Conservation (phyloP, 2,888 invertebrate species). For the Cyrtodaria siliqua region DNA sequence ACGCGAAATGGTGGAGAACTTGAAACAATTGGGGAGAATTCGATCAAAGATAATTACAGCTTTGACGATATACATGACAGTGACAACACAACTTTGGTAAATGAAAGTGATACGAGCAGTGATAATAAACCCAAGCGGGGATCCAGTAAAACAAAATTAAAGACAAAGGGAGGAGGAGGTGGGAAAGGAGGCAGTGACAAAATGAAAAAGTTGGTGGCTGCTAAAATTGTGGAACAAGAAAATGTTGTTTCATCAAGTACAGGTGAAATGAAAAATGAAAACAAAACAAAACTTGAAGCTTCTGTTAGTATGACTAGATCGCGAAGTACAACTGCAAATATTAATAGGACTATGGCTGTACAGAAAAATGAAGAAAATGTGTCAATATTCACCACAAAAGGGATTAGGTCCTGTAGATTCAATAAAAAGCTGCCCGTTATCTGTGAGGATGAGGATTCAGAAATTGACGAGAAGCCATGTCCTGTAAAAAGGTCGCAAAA, state of each 20-base stretch:
- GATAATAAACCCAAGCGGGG: no score
- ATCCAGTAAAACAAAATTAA: no score
- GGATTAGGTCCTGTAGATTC: not conserved
- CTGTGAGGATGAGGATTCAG: constrained; percentile 2
- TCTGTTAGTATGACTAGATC: not conserved
- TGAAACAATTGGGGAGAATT: not conserved
- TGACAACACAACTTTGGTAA: no score
- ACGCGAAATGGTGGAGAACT: not conserved
- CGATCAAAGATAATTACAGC: constrained; percentile 8
- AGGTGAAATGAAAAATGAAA: constrained; percentile 5
- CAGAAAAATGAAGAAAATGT: no score
- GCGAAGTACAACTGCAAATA: not conserved
- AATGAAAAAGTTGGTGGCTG: not conserved
- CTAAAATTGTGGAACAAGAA: constrained; percentile 21
- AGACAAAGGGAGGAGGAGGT: no score
- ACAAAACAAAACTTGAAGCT: not conserved
- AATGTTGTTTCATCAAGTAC: constrained; percentile 39
- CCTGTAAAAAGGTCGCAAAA: not conserved
- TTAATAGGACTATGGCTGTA: not conserved
- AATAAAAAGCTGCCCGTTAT: constrained; percentile 1
- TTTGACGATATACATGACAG: constrained; percentile 6
- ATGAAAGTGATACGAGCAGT: no score
- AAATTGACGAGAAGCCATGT: not conserved
- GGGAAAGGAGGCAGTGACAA: no score
- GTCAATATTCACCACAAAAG: not conserved